Evolutionary conservation across 2,888 invertebrate genomes (phyloP).

Genomic region (Malthinus flaveolus): DNA sequence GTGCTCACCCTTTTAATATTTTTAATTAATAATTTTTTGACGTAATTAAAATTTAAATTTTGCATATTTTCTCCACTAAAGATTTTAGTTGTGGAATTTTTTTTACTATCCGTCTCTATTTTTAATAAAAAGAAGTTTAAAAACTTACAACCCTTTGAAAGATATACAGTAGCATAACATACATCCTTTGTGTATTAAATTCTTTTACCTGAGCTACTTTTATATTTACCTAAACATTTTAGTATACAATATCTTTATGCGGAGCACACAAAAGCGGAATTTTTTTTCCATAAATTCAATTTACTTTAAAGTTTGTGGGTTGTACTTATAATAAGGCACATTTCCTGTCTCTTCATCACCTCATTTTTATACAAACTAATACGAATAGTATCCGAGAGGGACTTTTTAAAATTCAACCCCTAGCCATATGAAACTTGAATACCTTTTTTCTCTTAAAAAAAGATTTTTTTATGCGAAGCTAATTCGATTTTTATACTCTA

Average conservation of each 20-base stretch:
- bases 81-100: no score
- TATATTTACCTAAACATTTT: conserved; percentile 3
- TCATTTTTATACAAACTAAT: conserved; percentile 24
- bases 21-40: no score
- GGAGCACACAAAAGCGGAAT: conserved; percentile 10
- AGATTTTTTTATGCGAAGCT: neutral
- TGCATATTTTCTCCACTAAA: no score
- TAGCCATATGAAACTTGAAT: conserved; percentile 2
- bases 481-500: neutral
- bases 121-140: no score
- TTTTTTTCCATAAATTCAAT: conserved; percentile 16
- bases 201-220: conserved; percentile 3
- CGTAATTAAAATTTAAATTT: no score
- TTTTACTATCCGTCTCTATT: no score
- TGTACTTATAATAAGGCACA: conserved; percentile 24
- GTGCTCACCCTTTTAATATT: no score
- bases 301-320: conserved; percentile 26
- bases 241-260: conserved; percentile 6
- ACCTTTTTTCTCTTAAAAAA: neutral
- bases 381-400: conserved; percentile 17
- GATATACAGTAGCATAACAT: conserved; percentile 2
- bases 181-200: neutral
- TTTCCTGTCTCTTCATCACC: conserved; percentile 28
- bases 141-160: neutral
- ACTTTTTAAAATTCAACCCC: neutral